Evolutionary conservation across 64 coral and sea anemone species (phyloP).

Genomic region (Stylophora pistillata): DNA sequence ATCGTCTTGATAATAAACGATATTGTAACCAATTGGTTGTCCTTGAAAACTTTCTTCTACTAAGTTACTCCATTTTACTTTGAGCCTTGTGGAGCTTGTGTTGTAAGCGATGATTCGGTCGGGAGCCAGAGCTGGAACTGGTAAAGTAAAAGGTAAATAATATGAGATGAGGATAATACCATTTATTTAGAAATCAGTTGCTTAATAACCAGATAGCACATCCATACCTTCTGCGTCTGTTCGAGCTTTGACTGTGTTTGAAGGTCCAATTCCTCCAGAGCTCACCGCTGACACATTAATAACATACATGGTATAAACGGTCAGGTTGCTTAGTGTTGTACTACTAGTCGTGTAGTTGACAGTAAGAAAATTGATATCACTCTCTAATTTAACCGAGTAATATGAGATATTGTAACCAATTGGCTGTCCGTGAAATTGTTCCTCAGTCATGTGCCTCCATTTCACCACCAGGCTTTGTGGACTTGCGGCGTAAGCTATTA

Average conservation of each 20-base stretch:
- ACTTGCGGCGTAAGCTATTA: not conserved
- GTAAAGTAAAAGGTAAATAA: too few species aligned
- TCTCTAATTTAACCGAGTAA: not conserved
- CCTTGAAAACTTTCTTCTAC: not conserved
- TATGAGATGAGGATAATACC: too few species aligned
- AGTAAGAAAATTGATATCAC: too few species aligned
- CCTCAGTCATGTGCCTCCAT: not conserved
- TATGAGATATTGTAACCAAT: conserved; percentile 3
- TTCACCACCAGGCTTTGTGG: not conserved
- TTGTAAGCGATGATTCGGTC: not conserved
- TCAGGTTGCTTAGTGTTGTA: not conserved
- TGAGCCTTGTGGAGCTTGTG: not conserved
- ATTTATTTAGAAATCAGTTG: too few species aligned
- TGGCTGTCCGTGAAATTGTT: not conserved
- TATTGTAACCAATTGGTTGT: not conserved
- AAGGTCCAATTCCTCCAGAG: conserved; percentile 2
- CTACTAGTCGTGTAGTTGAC: not conserved
- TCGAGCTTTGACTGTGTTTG: not conserved
- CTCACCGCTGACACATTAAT: conserved; percentile 17
- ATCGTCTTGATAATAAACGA: not conserved
- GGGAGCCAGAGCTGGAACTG: not conserved
- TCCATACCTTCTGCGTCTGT: conserved; percentile 3
- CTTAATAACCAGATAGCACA: too few species aligned
- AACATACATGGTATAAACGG: not conserved
- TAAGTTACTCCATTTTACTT: not conserved